Conservation (phyloP, 92 coral and sea anemone genomes). For the Virgularia gustaviana region DNA sequence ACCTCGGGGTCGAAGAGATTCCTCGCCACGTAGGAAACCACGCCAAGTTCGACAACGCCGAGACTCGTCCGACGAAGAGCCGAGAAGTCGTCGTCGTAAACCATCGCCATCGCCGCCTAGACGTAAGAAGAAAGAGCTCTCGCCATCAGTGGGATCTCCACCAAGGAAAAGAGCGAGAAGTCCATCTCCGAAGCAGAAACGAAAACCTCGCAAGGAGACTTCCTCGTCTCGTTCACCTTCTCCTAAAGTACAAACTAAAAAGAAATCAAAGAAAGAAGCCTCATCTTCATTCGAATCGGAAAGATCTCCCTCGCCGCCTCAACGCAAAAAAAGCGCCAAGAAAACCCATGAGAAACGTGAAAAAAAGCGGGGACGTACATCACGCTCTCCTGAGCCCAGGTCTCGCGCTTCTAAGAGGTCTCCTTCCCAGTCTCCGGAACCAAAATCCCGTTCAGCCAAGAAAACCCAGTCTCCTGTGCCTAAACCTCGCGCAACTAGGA, state of each 20-base stretch:
- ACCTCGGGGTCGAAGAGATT: slow-evolving; percentile 10
- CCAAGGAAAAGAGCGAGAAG: slow-evolving; percentile 26
- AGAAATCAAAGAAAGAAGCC: slow-evolving; percentile 17
- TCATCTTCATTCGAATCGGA: slow-evolving; percentile 26
- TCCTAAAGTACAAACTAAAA: slow-evolving; percentile 35
- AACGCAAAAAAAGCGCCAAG: slow-evolving; percentile 31
- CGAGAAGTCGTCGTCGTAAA: slow-evolving; percentile 21
- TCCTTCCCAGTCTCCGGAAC: slow-evolving; percentile 35
- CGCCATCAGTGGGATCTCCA: slow-evolving; percentile 9
- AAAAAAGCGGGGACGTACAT: too few species aligned
- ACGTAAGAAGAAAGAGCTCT: slow-evolving; percentile 7
- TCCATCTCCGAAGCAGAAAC: slow-evolving; percentile 15
- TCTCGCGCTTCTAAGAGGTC: slow-evolving; percentile 43
- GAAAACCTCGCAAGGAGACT: slow-evolving; percentile 29
- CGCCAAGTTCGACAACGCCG: slow-evolving; percentile 8
- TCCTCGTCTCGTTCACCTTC: slow-evolving; percentile 59
- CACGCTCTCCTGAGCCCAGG: slow-evolving; percentile 41
- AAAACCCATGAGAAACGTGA: slow-evolving; percentile 37
- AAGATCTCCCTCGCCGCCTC: slow-evolving; percentile 21
- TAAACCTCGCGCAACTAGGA: slow-evolving; percentile 30
- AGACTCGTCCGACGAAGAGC: slow-evolving; percentile 27
- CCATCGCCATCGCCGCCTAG: not conserved
- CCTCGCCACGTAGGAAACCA: slow-evolving; percentile 2
- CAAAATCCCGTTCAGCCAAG: too few species aligned
- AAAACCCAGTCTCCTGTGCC: too few species aligned